Evolutionary conservation across 2,888 invertebrate species (phyloP), one percentile per base, ranked within the genome.

Genomic region (Stegana nigrithorax): DNA sequence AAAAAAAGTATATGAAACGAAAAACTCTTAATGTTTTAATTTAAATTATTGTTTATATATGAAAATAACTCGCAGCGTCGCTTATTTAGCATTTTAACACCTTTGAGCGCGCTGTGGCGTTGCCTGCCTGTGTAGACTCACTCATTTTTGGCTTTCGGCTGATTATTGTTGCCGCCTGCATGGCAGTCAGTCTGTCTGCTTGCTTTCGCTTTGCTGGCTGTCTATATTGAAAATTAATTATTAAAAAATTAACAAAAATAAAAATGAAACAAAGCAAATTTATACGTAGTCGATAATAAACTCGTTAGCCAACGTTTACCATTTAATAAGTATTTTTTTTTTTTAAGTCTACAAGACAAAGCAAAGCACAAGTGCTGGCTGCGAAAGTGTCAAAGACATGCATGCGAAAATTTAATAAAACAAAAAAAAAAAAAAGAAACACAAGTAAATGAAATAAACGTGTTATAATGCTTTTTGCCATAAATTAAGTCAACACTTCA

Each of bases 21-120:
- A 36, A 36, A 36, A 53, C 17, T n/a, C 23, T 56, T 50, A 53
- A 51, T 62, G 50, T 51, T 56, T 61, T 21, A 53, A 62, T 64
- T 64, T 67, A 64, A 64, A 65, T 63, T 62, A 67, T 63, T 63
- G 68, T 29, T 59, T 65, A 59, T 61, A 62, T 5, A 29, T 32
- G 17, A 12, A 14, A 8, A 26, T 23, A 42, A 26, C 8, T 47
- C 60, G 61, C 66, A 66, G 57, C 58, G n/a, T n/a, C n/a, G 77
- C 77, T 73, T 67, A 75, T 63, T 72, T 73, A 59, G 75, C 78
- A 71, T 73, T 80, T 73, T 68, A 69, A 72, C 71, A 73, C 67
- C 67, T 68, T 65, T 59, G 63, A 62, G 66, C 19, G 42, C 10
- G 14, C 10, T 47, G 47, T 14, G 66, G 62, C 56, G 19, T 32